These are phyloP conservation scores for Zenarchopterus dispar DNA, from an alignment of 2,797 vertebrate genomes.

Conservation along the genomic window DNA sequence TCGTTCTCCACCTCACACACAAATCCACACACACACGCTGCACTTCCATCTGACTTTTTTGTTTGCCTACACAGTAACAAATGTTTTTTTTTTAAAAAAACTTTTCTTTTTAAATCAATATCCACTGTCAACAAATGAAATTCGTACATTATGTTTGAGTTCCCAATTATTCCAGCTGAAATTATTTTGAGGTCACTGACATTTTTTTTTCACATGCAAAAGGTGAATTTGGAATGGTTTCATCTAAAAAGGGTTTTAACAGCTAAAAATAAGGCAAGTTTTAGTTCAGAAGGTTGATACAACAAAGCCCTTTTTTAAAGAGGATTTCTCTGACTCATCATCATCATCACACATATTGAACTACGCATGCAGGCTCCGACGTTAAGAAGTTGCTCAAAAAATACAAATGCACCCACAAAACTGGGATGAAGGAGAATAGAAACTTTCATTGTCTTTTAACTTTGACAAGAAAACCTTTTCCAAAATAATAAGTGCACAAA, in stretches of 20 bases:
- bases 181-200: constrained; percentile 54
- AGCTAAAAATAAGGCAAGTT: constrained; percentile 63
- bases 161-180: constrained; percentile 75
- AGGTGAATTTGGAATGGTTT: constrained; percentile 63
- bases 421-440: constrained; percentile 2
- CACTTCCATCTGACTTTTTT: constrained; percentile 50
- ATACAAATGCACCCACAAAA: constrained; percentile 34
- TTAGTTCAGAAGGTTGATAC: constrained; percentile 57
- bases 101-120: constrained; percentile 32
- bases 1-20: constrained; percentile 60
- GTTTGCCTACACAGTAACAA: constrained; percentile 60
- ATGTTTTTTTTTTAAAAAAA: constrained; percentile 22
- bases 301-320: constrained; percentile 74
- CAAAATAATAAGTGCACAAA: constrained; percentile 34
- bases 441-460: constrained; percentile 50
- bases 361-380: constrained; percentile 31
- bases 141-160: constrained; percentile 32
- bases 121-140: constrained; percentile 36
- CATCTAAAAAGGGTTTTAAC: constrained; percentile 42
- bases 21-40: constrained; percentile 52
- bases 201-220: constrained; percentile 63
- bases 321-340: constrained; percentile 50
- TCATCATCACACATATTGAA: constrained; percentile 28
- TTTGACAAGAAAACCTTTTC: constrained; percentile 35
- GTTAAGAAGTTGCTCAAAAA: constrained; percentile 39